phyloP scores from a whole-genome alignment of 2,797 vertebrate genomes.

The Melanitta fusca region DNA sequence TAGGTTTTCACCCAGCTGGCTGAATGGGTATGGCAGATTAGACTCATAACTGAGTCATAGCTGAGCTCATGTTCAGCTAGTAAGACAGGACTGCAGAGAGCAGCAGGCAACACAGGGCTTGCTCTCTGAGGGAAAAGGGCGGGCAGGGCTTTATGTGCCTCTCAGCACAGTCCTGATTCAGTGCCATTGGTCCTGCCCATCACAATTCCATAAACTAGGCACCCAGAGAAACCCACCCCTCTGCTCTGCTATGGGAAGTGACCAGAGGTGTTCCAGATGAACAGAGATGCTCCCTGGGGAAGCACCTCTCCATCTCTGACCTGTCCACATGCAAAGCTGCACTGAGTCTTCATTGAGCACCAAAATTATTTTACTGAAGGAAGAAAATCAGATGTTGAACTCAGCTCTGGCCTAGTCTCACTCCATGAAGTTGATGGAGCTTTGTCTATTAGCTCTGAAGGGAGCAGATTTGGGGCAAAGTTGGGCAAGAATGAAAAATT shows the following conservation, averaged over 20 bases:
- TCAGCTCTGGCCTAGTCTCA: background rate
- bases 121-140: background rate
- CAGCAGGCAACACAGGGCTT: fast-evolving
- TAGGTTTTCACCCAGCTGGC: background rate
- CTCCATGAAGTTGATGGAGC: fast-evolving
- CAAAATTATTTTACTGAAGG: background rate
- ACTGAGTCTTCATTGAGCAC: fast-evolving
- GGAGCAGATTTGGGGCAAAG: background rate
- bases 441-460: background rate
- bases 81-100: background rate
- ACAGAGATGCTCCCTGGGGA: background rate
- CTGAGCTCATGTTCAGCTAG: background rate
- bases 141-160: background rate
- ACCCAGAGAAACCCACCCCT: background rate
- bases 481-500: background rate
- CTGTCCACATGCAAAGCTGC: background rate
- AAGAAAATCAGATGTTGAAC: background rate
- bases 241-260: background rate
- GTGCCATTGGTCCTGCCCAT: background rate
- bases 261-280: background rate
- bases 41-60: background rate
- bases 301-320: background rate
- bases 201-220: background rate
- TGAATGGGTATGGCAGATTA: background rate
- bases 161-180: background rate